Percentiles rank a stretch among this genome's conserved stretches.
Evolutionary conservation across 1,140 invertebrate genomes (phyloP).

Genomic region (Drosophila fuyamai): DNA sequence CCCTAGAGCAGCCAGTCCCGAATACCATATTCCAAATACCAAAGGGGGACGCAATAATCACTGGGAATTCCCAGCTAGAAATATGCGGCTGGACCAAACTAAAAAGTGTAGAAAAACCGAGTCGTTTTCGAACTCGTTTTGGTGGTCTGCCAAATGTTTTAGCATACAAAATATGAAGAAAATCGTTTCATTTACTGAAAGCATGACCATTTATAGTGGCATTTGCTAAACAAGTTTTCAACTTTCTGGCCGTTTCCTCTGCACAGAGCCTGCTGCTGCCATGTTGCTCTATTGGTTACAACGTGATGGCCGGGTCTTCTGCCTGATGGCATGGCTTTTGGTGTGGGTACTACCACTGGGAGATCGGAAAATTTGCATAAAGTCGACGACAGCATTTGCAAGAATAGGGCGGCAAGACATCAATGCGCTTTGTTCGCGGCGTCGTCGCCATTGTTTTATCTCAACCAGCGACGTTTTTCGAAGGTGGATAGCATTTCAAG

Average conservation of each 20-base stretch:
- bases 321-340: background rate
- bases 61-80: constrained; percentile 75
- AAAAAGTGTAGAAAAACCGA: constrained; percentile 60
- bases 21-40: constrained; percentile 24
- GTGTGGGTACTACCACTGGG: background rate
- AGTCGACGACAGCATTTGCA: constrained; percentile 57
- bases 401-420: constrained; percentile 64
- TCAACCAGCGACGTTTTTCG: constrained; percentile 38
- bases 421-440: constrained; percentile 58
- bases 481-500: constrained; percentile 57
- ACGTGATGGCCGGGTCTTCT: constrained; percentile 12
- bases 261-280: constrained; percentile 38
- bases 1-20: constrained; percentile 23
- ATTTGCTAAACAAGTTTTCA: constrained; percentile 59
- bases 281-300: constrained; percentile 41
- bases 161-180: constrained; percentile 69
- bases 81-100: constrained; percentile 56
- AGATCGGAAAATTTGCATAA: constrained; percentile 59
- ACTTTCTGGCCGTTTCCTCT: constrained; percentile 9
- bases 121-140: constrained; percentile 65
- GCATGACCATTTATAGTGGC: constrained; percentile 54
- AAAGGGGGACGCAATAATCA: constrained; percentile 62
- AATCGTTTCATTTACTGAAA: constrained; percentile 73
- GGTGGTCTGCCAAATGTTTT: constrained; percentile 58
- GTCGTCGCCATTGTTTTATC: constrained; percentile 62